Base-by-base conservation (phyloP, 2,888 invertebrate species). In the Pristionchus arcanus region DNA sequence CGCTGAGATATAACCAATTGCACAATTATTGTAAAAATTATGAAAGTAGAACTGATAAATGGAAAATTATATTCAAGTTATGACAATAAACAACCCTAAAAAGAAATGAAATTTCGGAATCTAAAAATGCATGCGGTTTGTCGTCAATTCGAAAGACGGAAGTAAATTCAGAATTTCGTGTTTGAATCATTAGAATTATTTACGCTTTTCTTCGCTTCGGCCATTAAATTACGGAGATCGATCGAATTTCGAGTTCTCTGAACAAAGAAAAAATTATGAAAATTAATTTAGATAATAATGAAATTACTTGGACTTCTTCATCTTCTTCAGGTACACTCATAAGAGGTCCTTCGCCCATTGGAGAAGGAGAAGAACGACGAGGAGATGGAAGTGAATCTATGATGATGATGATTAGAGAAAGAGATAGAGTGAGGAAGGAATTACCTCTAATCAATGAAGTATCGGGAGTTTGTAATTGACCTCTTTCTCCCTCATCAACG, bases 311-410 rank as follows among this genome's bases (percentile, higher is more conserved):
- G 11, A 28, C 49, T 49, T 87, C 87, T 31, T 87, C 87, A n/a
- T 87, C 87, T 42, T 87, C 87, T 68, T 87, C 87, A 16, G 87
- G 68, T 25, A 87, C 87, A 42, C 49, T 49, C 28, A 37, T 74
- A 15, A 74, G 74, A 15, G 74, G 74, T 15, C 68, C 68, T 28
- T 74, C 74, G 19, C 37, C 28, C 42, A 16, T 19, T 25, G 87
- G 68, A 87, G 68, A 28, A 11, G 87, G 28, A 25, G 87, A 49
- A 4, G 68, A 42, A n/a, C 87, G 68, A 68, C 87, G 87, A 87
- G 87, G 87, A 28, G 87, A 68, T 21, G n/a, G 42, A 25, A 49
- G 1, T 9, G 59, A 15, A 68, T 68, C 53, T 49, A 9, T 68
- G 21, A 11, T 9, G 28, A 49, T 15, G 19, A 1, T 13, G 63